Evolutionary conservation across 2,113 vertebrate species (phyloP).

Genomic region (mouse (Mus musculus)): GRCm39 chr1:54754001-54754500

Average conservation of each 20-base stretch:
- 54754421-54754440: neutral
- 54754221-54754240: neutral
- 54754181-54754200: neutral
- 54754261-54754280: conserved; percentile 41
- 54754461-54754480: conserved; percentile 11
- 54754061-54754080: neutral
- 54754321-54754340: neutral
- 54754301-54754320: neutral
- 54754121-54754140: neutral
- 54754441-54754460: conserved; percentile 52
- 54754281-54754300: conserved; percentile 38
- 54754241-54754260: neutral
- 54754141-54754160: neutral
- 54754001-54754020: neutral
- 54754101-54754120: neutral
- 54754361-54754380: neutral
- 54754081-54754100: neutral
- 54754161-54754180: neutral
- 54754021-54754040: neutral
- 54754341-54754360: conserved; percentile 18
- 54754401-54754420: conserved; percentile 51
- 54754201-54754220: neutral
- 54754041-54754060: neutral
- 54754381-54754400: neutral
- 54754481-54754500: conserved; percentile 43